These are phyloP conservation scores for Alcedo atthis DNA, from an alignment of 2,797 vertebrate genomes.

Conservation along the genomic window DNA sequence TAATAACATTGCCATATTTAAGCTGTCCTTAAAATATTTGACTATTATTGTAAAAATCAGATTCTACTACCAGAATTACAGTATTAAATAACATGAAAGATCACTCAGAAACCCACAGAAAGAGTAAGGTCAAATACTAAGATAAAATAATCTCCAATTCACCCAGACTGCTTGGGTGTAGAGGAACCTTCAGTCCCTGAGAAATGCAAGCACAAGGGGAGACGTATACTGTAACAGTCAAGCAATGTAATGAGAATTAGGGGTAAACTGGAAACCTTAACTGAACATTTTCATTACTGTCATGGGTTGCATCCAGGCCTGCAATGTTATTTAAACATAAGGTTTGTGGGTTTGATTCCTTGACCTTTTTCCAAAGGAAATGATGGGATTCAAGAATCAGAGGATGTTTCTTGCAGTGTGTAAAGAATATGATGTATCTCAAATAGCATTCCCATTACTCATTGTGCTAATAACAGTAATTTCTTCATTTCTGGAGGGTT, in stretches of 20 bases:
- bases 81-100: neutral
- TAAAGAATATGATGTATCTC: slow-evolving; percentile 42
- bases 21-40: neutral
- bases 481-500: neutral
- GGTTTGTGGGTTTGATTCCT: slow-evolving; percentile 47
- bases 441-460: slow-evolving; percentile 49
- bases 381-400: slow-evolving; percentile 21
- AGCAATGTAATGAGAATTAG: slow-evolving; percentile 28
- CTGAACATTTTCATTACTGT: slow-evolving; percentile 23
- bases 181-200: neutral
- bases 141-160: neutral
- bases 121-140: neutral
- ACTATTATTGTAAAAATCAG: neutral
- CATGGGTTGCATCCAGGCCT: neutral
- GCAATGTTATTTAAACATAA: slow-evolving; percentile 40
- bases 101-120: neutral
- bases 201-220: neutral
- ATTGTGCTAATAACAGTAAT: neutral
- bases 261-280: slow-evolving; percentile 27
- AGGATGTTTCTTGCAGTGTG: slow-evolving; percentile 44
- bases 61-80: neutral
- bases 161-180: neutral
- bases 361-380: slow-evolving; percentile 39
- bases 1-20: neutral
- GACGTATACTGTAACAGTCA: neutral